Evolutionary conservation across 2,113 vertebrate species (phyloP).

Genomic region (Ochotona curzoniae): DNA sequence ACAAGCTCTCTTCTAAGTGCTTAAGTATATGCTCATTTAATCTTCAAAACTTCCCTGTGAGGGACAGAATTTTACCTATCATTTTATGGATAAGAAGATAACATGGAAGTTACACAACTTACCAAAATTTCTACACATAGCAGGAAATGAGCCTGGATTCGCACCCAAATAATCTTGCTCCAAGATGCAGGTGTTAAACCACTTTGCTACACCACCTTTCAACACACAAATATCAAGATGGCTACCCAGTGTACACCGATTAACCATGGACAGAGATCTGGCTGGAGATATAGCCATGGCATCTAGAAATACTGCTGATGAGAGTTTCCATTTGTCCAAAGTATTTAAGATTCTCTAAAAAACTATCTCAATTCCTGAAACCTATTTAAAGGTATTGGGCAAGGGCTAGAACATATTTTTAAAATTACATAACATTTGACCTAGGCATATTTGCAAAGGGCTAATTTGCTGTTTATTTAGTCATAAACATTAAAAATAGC

Average conservation of each 20-base stretch:
- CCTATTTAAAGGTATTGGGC: background rate
- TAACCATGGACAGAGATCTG: background rate
- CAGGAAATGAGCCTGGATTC: background rate
- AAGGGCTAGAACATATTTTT: background rate
- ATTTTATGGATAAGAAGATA: slow-evolving; percentile 16
- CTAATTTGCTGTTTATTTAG: background rate
- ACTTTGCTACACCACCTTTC: background rate
- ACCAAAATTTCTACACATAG: background rate
- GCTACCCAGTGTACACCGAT: background rate
- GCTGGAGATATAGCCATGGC: background rate
- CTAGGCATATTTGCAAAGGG: background rate
- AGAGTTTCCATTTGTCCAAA: background rate
- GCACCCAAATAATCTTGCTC: background rate
- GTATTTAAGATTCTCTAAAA: slow-evolving; percentile 10
- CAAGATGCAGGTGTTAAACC: background rate
- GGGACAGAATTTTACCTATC: background rate
- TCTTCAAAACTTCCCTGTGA: background rate
- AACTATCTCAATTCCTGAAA: background rate
- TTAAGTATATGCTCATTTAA: slow-evolving; percentile 25
- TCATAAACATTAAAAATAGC: background rate
- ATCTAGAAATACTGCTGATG: background rate
- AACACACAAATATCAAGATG: too few relatives aligned
- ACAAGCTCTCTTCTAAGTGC: background rate
- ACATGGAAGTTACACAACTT: background rate
- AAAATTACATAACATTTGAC: background rate